Conservation (phyloP, 2,888 invertebrate species). For the Tortricodes alternella region DNA sequence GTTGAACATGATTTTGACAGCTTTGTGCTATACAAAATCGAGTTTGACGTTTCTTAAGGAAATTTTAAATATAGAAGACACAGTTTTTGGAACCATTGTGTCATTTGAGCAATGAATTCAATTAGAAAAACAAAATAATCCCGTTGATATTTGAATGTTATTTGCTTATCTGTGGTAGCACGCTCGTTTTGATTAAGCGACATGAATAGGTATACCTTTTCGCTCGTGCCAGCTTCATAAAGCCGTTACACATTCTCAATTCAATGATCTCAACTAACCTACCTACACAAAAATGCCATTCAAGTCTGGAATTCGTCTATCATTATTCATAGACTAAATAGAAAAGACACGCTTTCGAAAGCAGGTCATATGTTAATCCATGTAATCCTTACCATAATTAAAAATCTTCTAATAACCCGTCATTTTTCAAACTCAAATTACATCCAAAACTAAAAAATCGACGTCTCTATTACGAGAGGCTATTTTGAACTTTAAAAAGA, state of each 20-base stretch:
- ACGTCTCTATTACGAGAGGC: conserved; percentile 13
- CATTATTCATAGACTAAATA: conserved; percentile 28
- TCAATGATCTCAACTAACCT: conserved; percentile 15
- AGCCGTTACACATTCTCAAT: not conserved
- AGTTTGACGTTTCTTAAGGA: too few relatives aligned
- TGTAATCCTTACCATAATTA: conserved; percentile 36
- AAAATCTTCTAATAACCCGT: conserved; percentile 32
- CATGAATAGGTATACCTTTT: not conserved
- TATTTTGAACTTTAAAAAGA: conserved; percentile 14
- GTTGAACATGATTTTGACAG: too few relatives aligned
- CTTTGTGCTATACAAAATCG: too few relatives aligned
- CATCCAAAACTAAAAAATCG: conserved; percentile 25
- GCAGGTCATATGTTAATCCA: conserved; percentile 28
- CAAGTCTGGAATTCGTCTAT: conserved; percentile 21
- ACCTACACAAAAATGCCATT: conserved; percentile 22
- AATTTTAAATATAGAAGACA: too few relatives aligned
- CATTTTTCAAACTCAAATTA: conserved; percentile 34
- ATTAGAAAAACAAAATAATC: too few relatives aligned
- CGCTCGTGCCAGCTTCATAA: conserved; percentile 1
- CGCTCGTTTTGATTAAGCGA: not conserved
- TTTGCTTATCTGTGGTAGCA: not conserved
- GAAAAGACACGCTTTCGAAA: conserved; percentile 21
- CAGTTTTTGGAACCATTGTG: too few relatives aligned
- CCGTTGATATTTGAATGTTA: too few relatives aligned
- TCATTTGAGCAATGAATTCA: too few relatives aligned